These are phyloP conservation scores for Aphrocallistes beatrix DNA, from an alignment of 37 sponge, comb jelly and placozoan genomes.

Conservation along the genomic window DNA sequence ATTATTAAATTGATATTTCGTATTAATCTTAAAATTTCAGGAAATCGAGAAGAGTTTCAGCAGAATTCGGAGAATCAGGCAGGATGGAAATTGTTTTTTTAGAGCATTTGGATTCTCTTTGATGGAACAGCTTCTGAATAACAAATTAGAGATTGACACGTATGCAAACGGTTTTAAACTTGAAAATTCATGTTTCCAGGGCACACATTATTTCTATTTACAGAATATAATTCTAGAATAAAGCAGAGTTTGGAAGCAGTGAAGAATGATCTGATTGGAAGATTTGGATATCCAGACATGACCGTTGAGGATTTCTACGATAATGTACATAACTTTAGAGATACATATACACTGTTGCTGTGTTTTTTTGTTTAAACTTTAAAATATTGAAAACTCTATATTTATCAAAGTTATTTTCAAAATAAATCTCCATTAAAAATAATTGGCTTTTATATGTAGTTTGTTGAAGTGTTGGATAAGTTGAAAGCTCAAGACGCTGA, in stretches of 20 bases:
- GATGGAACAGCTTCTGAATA: slow-evolving; percentile 41
- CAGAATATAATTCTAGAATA: background rate
- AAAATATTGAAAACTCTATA: background rate
- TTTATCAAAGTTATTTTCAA: background rate
- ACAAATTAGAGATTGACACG: slow-evolving; percentile 28
- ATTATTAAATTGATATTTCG: too few species aligned
- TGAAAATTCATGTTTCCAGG: background rate
- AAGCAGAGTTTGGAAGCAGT: slow-evolving; percentile 26
- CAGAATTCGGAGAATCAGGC: slow-evolving; percentile 61
- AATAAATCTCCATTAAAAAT: too few species aligned
- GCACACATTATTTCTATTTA: too few species aligned
- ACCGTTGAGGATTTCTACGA: slow-evolving; percentile 95
- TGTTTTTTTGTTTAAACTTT: background rate
- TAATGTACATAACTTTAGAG: slow-evolving; percentile 8
- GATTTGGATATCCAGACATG: slow-evolving; percentile 63
- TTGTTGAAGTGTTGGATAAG: slow-evolving; percentile 51
- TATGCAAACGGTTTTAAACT: background rate
- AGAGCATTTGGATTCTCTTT: slow-evolving; percentile 80
- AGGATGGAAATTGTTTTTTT: slow-evolving; percentile 99
- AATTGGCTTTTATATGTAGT: too few species aligned
- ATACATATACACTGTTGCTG: background rate
- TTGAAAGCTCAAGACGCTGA: slow-evolving; percentile 29
- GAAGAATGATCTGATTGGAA: slow-evolving; percentile 31
- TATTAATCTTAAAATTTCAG: slow-evolving; percentile 28
- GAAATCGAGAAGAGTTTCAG: slow-evolving; percentile 47